Evolutionary conservation across 2,888 invertebrate species (phyloP).

Genomic region (Latheticus oryzae): DNA sequence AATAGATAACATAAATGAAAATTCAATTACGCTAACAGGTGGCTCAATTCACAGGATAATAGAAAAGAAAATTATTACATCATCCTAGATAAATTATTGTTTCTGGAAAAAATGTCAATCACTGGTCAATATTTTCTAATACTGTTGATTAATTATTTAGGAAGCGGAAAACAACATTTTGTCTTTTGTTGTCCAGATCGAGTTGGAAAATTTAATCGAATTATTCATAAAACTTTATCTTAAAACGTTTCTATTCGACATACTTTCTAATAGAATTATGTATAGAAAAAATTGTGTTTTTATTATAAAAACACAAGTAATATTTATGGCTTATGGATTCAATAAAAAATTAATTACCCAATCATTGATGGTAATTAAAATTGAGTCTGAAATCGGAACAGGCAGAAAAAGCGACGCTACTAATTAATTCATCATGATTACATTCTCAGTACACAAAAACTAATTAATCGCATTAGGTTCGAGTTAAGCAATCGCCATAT

Average conservation of each 20-base stretch:
- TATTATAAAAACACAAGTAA: no score
- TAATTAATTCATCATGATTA: conserved; percentile 42
- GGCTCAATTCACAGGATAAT: conserved; percentile 20
- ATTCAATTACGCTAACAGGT: conserved; percentile 24
- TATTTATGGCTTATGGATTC: no score
- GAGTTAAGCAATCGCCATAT: conserved; percentile 55
- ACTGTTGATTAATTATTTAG: conserved; percentile 15
- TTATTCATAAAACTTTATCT: no score
- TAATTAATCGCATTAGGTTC: conserved; percentile 55
- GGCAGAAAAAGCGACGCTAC: conserved; percentile 27
- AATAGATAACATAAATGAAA: conserved; percentile 13
- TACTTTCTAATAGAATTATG: no score
- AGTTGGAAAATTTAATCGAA: no score
- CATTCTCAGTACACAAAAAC: conserved; percentile 49
- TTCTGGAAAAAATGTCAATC: conserved; percentile 7
- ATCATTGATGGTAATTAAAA: conserved; percentile 33
- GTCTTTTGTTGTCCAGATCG: no score
- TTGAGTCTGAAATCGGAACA: conserved; percentile 26
- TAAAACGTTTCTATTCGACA: no score
- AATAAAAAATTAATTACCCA: conserved; percentile 34
- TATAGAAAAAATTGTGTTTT: no score
- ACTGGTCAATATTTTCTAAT: conserved; percentile 7
- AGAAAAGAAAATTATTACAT: conserved; percentile 21
- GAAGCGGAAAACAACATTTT: no score
- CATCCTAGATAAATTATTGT: conserved; percentile 8